phyloP scores from a whole-genome alignment of 2,888 invertebrate genomes.

The Callosobruchus maculatus region DNA sequence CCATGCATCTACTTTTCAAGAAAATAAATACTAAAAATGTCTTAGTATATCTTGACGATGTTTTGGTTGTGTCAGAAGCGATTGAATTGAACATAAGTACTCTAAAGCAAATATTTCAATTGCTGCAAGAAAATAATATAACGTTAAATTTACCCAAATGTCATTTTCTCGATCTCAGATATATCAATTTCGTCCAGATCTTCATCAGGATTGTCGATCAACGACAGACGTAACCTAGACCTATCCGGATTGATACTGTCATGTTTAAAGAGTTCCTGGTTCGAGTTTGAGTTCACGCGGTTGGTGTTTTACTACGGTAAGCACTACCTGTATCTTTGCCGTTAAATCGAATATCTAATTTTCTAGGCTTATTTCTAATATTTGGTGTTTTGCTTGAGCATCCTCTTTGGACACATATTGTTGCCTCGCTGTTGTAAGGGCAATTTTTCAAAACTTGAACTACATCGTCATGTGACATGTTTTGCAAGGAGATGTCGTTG shows the following conservation, averaged over 20 bases:
- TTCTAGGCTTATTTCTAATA: conserved; percentile 44
- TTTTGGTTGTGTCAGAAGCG: too few species aligned
- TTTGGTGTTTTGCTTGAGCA: conserved; percentile 46
- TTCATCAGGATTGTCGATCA: conserved; percentile 45
- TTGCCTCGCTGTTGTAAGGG: conserved; percentile 81
- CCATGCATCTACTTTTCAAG: too few species aligned
- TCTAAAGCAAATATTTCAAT: too few species aligned
- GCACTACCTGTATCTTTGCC: conserved; percentile 51
- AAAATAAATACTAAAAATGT: too few species aligned
- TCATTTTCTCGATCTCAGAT: conserved; percentile 37
- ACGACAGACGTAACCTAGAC: conserved; percentile 38
- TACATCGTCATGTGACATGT: conserved; percentile 88
- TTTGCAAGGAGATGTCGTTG: conserved; percentile 80
- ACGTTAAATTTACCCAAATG: too few species aligned
- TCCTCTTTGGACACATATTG: conserved; percentile 84
- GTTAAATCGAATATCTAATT: conserved; percentile 45
- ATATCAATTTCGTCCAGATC: conserved; percentile 32
- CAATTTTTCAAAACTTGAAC: conserved; percentile 89
- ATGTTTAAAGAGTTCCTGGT: conserved; percentile 39
- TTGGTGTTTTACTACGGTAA: conserved; percentile 87
- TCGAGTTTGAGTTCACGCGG: conserved; percentile 62
- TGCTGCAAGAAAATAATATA: too few species aligned
- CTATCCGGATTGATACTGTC: conserved; percentile 36
- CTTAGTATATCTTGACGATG: too few species aligned
- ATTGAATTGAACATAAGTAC: too few species aligned